Base-by-base conservation (phyloP, 2,888 invertebrate species). In the Caenorhabditis virilis region DNA sequence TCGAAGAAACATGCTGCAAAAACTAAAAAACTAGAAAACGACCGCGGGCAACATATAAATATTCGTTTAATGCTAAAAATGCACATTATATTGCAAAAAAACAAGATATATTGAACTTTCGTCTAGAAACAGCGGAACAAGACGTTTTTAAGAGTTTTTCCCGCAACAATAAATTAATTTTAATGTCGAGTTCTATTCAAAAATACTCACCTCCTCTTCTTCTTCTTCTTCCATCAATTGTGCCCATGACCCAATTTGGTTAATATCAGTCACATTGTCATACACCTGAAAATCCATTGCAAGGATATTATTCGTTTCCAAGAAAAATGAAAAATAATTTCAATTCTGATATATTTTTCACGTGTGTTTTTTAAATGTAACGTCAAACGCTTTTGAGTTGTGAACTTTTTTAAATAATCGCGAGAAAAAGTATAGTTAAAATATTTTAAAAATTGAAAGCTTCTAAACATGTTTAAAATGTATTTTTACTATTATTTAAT, bases 161-260 rank as follows among this genome's bases (percentile, higher is more conserved):
- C n/a, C n/a, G n/a, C n/a, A n/a, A n/a, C n/a, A n/a, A n/a, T n/a
- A n/a, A n/a, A n/a, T n/a, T n/a, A n/a, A n/a, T n/a, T n/a, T n/a
- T n/a, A n/a, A n/a, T n/a, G n/a, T n/a, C n/a, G n/a, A n/a, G n/a
- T n/a, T n/a, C 26, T 9, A 16, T 45, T 9, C 4, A 5, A 27
- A 7, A 25, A 45, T 15, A 45, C 11, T 6, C 4, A 23, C n/a
- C 26, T 16, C 20, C 13, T 33, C 18, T 30, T 22, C 62, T 27
- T 57, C 58, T 39, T 63, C 63, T 33, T 64, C 58, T 15, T 58
- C 64, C 64, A 64, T 64, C 22, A 64, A 7, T 41, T 58, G 54
- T 0, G 64, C 64, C 64, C 64, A 64, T 51, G 64, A 63, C 1
- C 41, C 56, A 9, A 36, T 25, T 20, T 56, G 45, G 38, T 47